A percentile compares a stretch with the other conserved stretches of the same genome.
These are phyloP conservation scores for Cyclophora albipunctata DNA, from an alignment of 2,888 invertebrate genomes.

Conservation along the genomic window DNA sequence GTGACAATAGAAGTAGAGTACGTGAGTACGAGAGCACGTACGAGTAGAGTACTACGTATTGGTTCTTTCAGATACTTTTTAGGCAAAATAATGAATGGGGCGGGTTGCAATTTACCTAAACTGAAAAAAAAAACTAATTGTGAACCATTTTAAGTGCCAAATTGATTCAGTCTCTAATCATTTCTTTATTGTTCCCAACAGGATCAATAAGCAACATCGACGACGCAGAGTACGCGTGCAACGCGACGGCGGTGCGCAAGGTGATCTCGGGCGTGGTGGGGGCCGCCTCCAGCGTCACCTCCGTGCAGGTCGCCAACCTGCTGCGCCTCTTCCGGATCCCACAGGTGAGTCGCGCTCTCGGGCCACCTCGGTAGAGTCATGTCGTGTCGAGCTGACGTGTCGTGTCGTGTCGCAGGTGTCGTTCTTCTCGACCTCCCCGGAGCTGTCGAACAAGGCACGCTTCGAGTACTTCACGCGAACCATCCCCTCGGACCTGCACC, in stretches of 20 bases:
- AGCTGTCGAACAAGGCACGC: slow-evolving; percentile 93
- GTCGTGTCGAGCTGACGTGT: neutral
- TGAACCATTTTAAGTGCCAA: too few relatives aligned
- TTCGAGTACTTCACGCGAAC: slow-evolving; percentile 96
- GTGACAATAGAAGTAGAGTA: too few relatives aligned
- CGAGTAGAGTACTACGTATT: too few relatives aligned
- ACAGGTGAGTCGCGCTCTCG: slow-evolving; percentile 48
- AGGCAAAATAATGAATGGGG: too few relatives aligned
- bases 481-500: slow-evolving; percentile 95
- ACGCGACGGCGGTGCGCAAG: slow-evolving; percentile 88
- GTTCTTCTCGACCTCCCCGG: slow-evolving; percentile 96
- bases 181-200: slow-evolving; percentile 54
- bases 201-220: slow-evolving; percentile 97
- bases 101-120: too few relatives aligned
- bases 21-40: too few relatives aligned
- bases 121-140: too few relatives aligned
- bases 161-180: too few relatives aligned
- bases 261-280: slow-evolving; percentile 47
- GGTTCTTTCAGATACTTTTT: too few relatives aligned
- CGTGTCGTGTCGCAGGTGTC: slow-evolving; percentile 80
- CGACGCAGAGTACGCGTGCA: slow-evolving; percentile 90
- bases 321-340: slow-evolving; percentile 94
- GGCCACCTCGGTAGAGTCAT: too few relatives aligned
- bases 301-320: slow-evolving; percentile 92
- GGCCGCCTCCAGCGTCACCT: slow-evolving; percentile 89